Evolutionary conservation across 2,888 invertebrate species (phyloP), one percentile per base, ranked within the genome.

Genomic region (Tenthredo scrophulariae): DNA sequence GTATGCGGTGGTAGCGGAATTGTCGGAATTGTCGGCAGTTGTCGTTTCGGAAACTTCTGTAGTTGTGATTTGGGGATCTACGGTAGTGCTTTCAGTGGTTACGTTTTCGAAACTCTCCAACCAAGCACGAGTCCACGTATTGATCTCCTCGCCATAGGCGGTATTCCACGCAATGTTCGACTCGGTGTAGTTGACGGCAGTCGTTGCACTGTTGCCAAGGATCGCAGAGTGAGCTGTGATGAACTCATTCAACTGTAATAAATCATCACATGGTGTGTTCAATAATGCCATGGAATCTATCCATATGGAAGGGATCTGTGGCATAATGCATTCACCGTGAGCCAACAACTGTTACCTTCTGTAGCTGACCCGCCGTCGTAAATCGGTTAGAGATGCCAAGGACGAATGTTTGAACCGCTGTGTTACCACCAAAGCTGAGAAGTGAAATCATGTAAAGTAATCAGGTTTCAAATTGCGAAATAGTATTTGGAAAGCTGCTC

Each of bases 101-200:
- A 10, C 15, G 43, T 75, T 18, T 9, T 75, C 6, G 46, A 22
- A 13, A 37, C 43, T n/a, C 10, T 13, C 40, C 46, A 83, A 67
- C 26, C 10, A 22, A 5, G 15, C 22, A 46, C 43, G 18, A 29
- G 67, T n/a, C 83, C 83, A 83, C 4, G 26, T 13, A 18, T 46
- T 83, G 77, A 50, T 65, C 46, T 50, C 77, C n/a, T n/a, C 26
- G 33, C 84, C 86, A 58, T 86, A 67, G 2, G 22, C 33, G 5
- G 13, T 22, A 26, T 85, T n/a, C 87, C 86, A 87, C 9, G 85
- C 72, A 4, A 87, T 33, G 62, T 87, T 87, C 5, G 46, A 33
- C 10, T 82, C 50, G 18, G 80, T 86, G 10, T 22, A 43, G 15
- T 10, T 37, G 13, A 85, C 10, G 33, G 85, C 86, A 5, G 46